Evolutionary conservation across 2,113 vertebrate genomes (phyloP).

Genomic region (Syngnathus floridae): DNA sequence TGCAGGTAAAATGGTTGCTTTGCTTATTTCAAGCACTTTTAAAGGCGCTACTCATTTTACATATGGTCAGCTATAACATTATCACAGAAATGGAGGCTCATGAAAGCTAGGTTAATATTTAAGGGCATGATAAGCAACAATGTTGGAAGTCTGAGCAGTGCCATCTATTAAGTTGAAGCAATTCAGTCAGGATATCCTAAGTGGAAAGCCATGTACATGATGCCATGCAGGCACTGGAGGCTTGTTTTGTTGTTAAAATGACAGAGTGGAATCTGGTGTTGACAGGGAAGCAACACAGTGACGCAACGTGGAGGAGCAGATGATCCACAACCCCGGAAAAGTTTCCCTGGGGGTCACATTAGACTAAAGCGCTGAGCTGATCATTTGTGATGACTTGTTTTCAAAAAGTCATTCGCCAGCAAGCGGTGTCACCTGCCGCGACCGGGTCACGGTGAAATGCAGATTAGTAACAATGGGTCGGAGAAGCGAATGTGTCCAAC

Average conservation of each 20-base stretch:
- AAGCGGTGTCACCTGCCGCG: background rate
- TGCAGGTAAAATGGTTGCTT: slow-evolving; percentile 4
- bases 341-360: background rate
- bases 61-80: too few species aligned
- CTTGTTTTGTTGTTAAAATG: slow-evolving; percentile 16
- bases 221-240: background rate
- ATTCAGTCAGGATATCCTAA: slow-evolving; percentile 8
- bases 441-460: background rate
- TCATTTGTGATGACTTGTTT: slow-evolving; percentile 1
- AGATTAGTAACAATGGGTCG: slow-evolving; percentile 2
- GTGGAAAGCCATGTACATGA: slow-evolving; percentile 26
- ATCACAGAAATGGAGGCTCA: background rate
- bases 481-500: slow-evolving; percentile 6
- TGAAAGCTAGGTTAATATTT: background rate
- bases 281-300: background rate
- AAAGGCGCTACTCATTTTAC: background rate
- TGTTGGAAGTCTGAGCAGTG: background rate
- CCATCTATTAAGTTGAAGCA: background rate
- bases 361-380: slow-evolving; percentile 2
- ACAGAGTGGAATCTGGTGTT: slow-evolving; percentile 1
- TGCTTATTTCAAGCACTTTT: background rate
- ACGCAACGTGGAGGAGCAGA: background rate
- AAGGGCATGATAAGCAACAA: background rate
- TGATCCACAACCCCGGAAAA: background rate
- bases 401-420: background rate